Evolutionary conservation across 2,888 invertebrate species (phyloP).

Genomic region (Operophtera brumata): DNA sequence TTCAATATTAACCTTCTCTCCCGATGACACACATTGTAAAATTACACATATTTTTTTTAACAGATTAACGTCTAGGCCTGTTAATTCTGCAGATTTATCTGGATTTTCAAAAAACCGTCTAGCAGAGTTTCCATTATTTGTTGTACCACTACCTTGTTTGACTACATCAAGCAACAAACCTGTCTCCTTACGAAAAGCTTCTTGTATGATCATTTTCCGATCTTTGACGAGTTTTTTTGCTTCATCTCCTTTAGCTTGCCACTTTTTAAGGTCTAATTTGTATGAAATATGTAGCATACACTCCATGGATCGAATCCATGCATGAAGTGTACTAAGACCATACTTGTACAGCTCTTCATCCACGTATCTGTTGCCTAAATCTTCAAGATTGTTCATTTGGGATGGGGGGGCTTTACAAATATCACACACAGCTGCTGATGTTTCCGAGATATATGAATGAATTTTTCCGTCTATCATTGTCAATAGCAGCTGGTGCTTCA

Average conservation of each 20-base stretch:
- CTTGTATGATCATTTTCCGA: too few relatives aligned
- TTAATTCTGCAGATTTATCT: too few relatives aligned
- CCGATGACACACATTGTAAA: too few relatives aligned
- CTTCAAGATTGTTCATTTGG: neutral
- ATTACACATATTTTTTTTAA: too few relatives aligned
- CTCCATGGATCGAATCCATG: slow-evolving; percentile 8
- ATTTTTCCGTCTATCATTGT: slow-evolving; percentile 1
- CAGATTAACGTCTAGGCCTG: too few relatives aligned
- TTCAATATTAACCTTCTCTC: too few relatives aligned
- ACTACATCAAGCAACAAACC: too few relatives aligned
- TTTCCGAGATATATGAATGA: neutral
- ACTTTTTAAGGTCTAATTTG: neutral
- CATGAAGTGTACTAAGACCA: slow-evolving; percentile 14
- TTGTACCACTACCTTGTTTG: too few relatives aligned
- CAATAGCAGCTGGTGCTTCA: neutral
- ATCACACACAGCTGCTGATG: neutral
- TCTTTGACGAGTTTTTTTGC: neutral
- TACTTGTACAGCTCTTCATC: neutral
- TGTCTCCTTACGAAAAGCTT: too few relatives aligned
- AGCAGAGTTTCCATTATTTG: too few relatives aligned
- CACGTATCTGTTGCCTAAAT: neutral
- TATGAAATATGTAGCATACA: neutral
- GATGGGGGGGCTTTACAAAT: neutral
- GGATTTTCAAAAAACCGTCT: too few relatives aligned
- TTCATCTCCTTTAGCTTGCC: neutral